These are phyloP conservation scores for Embiotoca jacksoni DNA, from an alignment of 2,113 vertebrate genomes.

Conservation along the genomic window DNA sequence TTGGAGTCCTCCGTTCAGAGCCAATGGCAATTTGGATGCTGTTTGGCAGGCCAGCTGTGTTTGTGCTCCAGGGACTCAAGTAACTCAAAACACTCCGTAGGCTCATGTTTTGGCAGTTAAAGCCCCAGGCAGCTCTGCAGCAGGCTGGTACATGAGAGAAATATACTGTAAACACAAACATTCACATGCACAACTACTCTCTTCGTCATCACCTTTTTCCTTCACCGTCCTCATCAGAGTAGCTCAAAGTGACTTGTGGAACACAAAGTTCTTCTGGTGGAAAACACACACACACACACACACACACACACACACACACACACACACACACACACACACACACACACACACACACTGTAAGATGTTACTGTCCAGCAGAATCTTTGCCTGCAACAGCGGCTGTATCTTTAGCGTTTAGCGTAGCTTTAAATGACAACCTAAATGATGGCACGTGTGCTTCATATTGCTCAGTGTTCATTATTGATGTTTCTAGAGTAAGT, in stretches of 20 bases:
- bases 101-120: conserved; percentile 60
- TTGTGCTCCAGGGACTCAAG: conserved; percentile 33
- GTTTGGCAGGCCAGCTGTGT: conserved; percentile 36
- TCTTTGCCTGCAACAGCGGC: conserved; percentile 25
- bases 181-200: conserved; percentile 8
- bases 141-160: not conserved
- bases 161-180: not conserved
- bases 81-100: conserved; percentile 34
- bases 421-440: conserved; percentile 8
- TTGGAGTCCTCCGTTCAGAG: conserved; percentile 29
- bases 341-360: not conserved
- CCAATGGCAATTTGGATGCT: conserved; percentile 20
- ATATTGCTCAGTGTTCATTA: too few species aligned
- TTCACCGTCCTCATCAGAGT: conserved; percentile 12
- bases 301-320: too few species aligned
- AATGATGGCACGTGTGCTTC: too few species aligned
- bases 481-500: not conserved
- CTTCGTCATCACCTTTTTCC: conserved; percentile 21
- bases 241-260: not conserved
- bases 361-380: not conserved
- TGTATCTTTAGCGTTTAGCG: not conserved
- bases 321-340: too few species aligned
- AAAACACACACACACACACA: not conserved
- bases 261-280: conserved; percentile 2
- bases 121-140: conserved; percentile 37